Evolutionary conservation across 2,113 vertebrate species (phyloP).

Genomic region (Girardinichthys multiradiatus): DNA sequence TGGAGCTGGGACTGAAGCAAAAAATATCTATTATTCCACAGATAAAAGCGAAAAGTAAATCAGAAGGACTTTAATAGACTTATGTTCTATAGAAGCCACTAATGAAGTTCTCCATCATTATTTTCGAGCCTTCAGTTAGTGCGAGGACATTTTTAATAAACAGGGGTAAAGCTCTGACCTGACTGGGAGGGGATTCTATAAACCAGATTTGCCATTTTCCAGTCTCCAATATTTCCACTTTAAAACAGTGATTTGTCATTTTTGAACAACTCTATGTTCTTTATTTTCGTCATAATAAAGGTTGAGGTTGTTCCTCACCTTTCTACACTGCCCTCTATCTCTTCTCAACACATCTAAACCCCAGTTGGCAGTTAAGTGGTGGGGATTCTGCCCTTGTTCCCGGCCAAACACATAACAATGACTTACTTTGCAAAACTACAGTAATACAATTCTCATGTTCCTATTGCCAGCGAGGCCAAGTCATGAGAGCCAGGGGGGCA

Average conservation of each 20-base stretch:
- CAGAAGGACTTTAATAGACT: conserved; percentile 7
- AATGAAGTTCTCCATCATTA: conserved; percentile 16
- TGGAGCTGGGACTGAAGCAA: not conserved
- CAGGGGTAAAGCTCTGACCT: too few species aligned
- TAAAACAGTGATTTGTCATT: conserved; percentile 12
- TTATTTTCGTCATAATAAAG: not conserved
- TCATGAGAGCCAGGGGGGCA: conserved; percentile 22
- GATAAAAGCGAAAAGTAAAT: not conserved
- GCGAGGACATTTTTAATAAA: conserved; percentile 27
- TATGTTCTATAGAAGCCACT: conserved; percentile 17
- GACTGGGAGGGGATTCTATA: too few species aligned
- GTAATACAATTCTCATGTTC: conserved; percentile 43
- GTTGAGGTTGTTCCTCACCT: not conserved
- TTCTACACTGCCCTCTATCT: too few species aligned
- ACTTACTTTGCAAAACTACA: conserved; percentile 18
- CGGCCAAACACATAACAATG: conserved; percentile 46
- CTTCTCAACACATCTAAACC: too few species aligned
- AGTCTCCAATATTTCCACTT: not conserved
- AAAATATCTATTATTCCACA: conserved; percentile 10
- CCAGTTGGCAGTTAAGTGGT: too few species aligned
- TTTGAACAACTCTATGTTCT: conserved; percentile 7
- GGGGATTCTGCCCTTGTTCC: conserved; percentile 6
- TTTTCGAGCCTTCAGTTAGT: conserved; percentile 9
- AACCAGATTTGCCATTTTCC: too few species aligned
- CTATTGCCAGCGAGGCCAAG: not conserved